phyloP scores from a whole-genome alignment of 2,113 vertebrate genomes.

The Heteronetta atricapilla region DNA sequence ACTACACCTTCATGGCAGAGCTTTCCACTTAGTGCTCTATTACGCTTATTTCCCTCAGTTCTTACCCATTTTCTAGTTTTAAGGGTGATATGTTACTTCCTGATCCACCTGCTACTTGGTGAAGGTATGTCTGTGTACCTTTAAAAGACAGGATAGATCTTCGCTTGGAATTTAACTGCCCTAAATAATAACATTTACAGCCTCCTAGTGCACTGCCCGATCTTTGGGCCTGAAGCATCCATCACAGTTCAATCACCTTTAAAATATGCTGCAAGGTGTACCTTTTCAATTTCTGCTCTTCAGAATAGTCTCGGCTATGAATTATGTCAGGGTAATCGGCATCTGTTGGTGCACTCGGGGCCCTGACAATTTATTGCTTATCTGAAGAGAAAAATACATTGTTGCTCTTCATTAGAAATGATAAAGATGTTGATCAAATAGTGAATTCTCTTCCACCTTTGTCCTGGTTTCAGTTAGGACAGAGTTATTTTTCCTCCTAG shows the following conservation, averaged over 20 bases:
- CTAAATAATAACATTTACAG: not conserved
- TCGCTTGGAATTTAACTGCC: not conserved
- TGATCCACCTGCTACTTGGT: not conserved
- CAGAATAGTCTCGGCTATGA: not conserved
- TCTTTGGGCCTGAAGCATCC: not conserved
- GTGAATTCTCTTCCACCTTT: not conserved
- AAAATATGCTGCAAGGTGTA: not conserved
- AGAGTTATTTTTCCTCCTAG: too few species aligned
- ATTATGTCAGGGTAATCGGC: not conserved
- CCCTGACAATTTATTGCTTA: not conserved
- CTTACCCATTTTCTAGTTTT: not conserved
- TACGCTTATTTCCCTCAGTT: not conserved
- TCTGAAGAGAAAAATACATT: not conserved
- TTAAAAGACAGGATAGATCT: not conserved
- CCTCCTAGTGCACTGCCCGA: not conserved
- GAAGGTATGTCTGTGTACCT: not conserved
- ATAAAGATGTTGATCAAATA: not conserved
- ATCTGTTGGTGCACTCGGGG: not conserved
- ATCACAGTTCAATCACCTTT: not conserved
- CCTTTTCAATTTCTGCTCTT: not conserved
- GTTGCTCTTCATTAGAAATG: not conserved
- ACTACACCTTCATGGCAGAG: not conserved
- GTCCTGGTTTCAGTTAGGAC: too few species aligned
- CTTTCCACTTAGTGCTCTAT: not conserved
- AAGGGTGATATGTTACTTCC: not conserved